These are phyloP conservation scores for Meliscaeva auricollis DNA, from an alignment of 2,888 invertebrate genomes.

Conservation along the genomic window DNA sequence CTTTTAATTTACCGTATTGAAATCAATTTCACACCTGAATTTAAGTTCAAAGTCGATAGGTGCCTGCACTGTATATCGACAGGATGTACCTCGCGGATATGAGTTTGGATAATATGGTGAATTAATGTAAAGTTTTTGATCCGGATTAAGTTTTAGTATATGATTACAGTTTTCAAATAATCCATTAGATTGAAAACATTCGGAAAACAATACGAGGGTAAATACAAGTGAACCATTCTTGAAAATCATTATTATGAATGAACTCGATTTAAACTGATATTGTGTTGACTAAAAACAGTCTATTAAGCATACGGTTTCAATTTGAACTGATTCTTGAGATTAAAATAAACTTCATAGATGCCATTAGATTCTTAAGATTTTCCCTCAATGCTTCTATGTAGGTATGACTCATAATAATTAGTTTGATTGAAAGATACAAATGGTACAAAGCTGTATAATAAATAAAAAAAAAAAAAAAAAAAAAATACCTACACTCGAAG, in stretches of 20 bases:
- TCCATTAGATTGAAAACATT: background rate
- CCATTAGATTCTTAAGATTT: background rate
- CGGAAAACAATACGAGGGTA: slow-evolving; percentile 12
- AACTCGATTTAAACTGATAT: background rate
- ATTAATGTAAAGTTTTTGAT: slow-evolving; percentile 80
- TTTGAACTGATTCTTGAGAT: slow-evolving; percentile 21
- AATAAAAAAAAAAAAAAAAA: too few species aligned
- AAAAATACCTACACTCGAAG: background rate
- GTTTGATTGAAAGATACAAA: background rate
- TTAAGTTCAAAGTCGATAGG: slow-evolving; percentile 80
- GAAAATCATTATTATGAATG: background rate
- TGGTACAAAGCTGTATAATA: background rate
- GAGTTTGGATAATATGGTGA: slow-evolving; percentile 81
- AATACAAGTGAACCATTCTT: background rate
- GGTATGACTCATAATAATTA: background rate
- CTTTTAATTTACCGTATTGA: slow-evolving; percentile 80
- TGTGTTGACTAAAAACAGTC: background rate
- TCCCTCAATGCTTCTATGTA: background rate
- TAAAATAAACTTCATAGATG: background rate
- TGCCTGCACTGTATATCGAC: slow-evolving; percentile 81
- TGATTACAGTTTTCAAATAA: slow-evolving; percentile 81
- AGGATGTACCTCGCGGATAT: slow-evolving; percentile 82
- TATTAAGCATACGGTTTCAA: slow-evolving; percentile 15
- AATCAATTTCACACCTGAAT: slow-evolving; percentile 80
- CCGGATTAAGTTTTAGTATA: slow-evolving; percentile 78